Percentiles rank a stretch among this genome's conserved stretches.
Evolutionary conservation across 2,888 invertebrate species (phyloP).

Genomic region (Yponomeuta plumbellus): DNA sequence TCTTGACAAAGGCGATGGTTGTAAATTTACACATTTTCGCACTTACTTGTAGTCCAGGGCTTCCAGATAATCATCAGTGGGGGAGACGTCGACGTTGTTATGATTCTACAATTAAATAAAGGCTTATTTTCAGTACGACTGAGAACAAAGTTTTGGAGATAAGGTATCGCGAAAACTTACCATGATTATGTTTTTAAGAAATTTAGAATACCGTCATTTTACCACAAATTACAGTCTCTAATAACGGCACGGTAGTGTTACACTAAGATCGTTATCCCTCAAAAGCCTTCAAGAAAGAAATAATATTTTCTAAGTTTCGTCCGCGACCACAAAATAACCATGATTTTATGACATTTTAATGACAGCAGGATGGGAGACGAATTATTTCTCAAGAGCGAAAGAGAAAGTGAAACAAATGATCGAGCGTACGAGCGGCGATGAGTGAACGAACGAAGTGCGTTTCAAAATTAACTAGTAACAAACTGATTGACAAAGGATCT

Average conservation of each 20-base stretch:
- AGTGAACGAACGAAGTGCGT: not conserved
- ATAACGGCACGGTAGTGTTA: not conserved
- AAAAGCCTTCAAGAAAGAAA: not conserved
- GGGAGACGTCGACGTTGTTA: slow-evolving; percentile 28
- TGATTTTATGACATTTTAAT: not conserved
- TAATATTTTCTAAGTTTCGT: not conserved
- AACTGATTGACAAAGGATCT: too few species aligned
- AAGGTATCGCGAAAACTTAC: not conserved
- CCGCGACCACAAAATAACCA: not conserved
- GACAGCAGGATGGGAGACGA: not conserved
- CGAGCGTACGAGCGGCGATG: not conserved
- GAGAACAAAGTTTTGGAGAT: not conserved
- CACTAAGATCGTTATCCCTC: not conserved
- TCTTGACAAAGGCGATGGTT: not conserved
- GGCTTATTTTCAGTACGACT: not conserved
- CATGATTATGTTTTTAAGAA: not conserved
- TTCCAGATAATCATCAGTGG: slow-evolving; percentile 39
- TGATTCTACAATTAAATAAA: slow-evolving; percentile 17
- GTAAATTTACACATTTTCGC: not conserved
- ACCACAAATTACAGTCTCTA: not conserved
- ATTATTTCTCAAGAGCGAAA: not conserved
- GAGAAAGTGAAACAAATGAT: not conserved
- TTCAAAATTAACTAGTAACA: not conserved
- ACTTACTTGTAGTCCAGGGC: slow-evolving; percentile 59
- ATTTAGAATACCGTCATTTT: not conserved